Conservation (phyloP, 2,113 vertebrate species). For the Cryptomyrus ogoouensis region DNA sequence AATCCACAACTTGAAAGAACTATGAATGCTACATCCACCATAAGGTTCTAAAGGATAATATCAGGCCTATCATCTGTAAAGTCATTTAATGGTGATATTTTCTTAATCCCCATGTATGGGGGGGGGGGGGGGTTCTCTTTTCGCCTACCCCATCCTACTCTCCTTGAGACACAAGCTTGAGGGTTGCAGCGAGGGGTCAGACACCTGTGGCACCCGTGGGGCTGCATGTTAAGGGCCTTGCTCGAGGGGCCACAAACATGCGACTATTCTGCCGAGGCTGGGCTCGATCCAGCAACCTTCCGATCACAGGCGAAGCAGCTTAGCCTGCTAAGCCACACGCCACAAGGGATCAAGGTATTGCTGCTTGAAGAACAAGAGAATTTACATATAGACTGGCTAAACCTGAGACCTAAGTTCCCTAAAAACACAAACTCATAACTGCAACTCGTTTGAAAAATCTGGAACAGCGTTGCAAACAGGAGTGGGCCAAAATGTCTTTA, state of each 20-base stretch:
- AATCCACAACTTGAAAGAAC: not conserved
- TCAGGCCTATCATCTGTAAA: not conserved
- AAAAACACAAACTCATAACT: not conserved
- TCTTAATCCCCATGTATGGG: not conserved
- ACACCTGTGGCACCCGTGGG: not conserved
- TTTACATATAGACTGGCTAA: not conserved
- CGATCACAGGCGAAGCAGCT: not conserved
- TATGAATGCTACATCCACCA: not conserved
- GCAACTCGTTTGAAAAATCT: not conserved
- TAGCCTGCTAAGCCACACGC: not conserved
- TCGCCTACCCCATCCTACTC: not conserved
- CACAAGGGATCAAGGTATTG: not conserved
- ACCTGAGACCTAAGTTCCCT: not conserved
- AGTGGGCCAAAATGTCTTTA: not conserved
- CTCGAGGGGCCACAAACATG: not conserved
- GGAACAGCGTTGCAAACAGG: not conserved
- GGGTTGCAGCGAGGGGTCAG: not conserved
- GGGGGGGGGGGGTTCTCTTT: no score
- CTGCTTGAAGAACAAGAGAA: not conserved
- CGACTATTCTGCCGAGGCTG: not conserved
- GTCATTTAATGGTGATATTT: not conserved
- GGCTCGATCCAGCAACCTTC: not conserved
- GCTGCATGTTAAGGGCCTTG: not conserved
- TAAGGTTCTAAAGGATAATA: not conserved
- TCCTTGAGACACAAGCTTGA: not conserved